Base-by-base conservation (phyloP, 2,113 vertebrate genomes). In the Odocoileus virginianus region DNA sequence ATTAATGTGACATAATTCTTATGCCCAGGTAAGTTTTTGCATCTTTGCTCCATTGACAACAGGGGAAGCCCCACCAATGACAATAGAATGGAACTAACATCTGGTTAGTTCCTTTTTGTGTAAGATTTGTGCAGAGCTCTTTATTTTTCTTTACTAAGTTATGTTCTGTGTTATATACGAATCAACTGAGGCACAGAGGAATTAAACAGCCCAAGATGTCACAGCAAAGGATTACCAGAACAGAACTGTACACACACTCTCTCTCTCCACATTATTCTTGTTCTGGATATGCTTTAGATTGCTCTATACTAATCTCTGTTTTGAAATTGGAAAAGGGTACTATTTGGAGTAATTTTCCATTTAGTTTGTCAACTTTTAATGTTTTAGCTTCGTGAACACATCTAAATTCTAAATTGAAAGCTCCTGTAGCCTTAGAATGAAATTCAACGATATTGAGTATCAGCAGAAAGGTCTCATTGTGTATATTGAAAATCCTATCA, bases 381-480 rank as follows among this genome's bases (percentile, higher is more conserved):
- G 5, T 15, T 97, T 98, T 95, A 47, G 58, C 64, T 95, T 94
- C 0, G 12, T 64, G 78, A 93, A 91, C 67, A 55, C 19, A 91
- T 28, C 27, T 78, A 95, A 1, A 92, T 64, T 85, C 55, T 85
- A 85, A 93, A 95, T 64, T 74, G 87, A 96, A 94, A 93, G 15
- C 4, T 83, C 9, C 40, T 85, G 27, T 47, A 88, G 36, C 54
- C 15, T 92, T 96, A 45, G 67, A 89, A 88, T 84, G 60, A 86
- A 87, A 85, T 11, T 95, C 67, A 52, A 60, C 19, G 17, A 52
- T 88, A 86, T 43, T 40, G 76, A 96, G n/a, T 83, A 96, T 85
- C 40, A 95, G 27, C 2, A 0, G 95, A 97, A 96, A 92, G 60
- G 79, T 97, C 90, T 97, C 89, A 91, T 91, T 96, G 76, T 95